phyloP scores from a whole-genome alignment of 2,797 vertebrate species.

The Anguilla megastoma region DNA sequence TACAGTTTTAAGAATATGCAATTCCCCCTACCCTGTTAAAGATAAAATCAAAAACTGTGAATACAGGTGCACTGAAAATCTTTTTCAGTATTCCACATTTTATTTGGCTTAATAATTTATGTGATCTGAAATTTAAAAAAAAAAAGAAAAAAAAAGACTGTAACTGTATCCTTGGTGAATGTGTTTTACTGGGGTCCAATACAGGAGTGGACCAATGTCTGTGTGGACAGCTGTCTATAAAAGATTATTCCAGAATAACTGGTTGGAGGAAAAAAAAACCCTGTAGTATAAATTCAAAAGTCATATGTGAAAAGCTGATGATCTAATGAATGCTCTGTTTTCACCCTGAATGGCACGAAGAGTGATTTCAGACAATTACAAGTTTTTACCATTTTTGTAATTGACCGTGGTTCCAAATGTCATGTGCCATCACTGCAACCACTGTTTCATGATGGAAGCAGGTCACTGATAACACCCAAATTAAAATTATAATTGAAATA shows the following conservation, averaged over 20 bases:
- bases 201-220: not conserved
- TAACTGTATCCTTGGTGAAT: not conserved
- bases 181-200: not conserved
- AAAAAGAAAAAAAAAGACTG: not conserved
- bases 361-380: not conserved
- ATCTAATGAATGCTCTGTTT: not conserved
- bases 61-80: not conserved
- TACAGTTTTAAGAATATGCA: not conserved
- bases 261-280: too few species aligned
- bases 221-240: not conserved
- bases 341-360: not conserved
- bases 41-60: not conserved
- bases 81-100: not conserved
- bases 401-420: not conserved
- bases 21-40: not conserved
- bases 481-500: not conserved
- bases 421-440: too few species aligned
- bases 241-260: not conserved
- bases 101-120: not conserved
- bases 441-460: not conserved
- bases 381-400: not conserved
- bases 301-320: not conserved
- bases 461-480: not conserved
- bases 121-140: too few species aligned
- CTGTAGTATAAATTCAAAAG: not conserved